Evolutionary conservation across 2,113 vertebrate genomes (phyloP).

Genomic region (Calyptomena viridis): DNA sequence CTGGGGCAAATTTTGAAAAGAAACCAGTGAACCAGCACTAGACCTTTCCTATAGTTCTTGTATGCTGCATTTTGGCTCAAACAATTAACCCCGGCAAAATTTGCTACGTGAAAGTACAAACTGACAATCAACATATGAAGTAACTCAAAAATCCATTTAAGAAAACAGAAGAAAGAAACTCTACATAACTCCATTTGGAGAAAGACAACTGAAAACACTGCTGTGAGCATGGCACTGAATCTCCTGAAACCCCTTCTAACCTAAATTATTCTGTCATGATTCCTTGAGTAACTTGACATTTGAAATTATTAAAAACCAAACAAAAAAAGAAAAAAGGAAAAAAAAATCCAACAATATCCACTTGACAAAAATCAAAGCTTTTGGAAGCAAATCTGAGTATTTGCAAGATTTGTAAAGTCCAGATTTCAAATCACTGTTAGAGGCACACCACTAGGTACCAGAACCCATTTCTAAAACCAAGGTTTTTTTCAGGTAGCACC

Average conservation of each 20-base stretch:
- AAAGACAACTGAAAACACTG: neutral
- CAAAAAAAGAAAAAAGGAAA: neutral
- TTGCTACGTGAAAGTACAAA: neutral
- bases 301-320: neutral
- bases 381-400: neutral
- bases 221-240: neutral
- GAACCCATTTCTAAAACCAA: neutral
- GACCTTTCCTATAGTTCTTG: neutral
- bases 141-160: neutral
- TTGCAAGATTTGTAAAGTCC: neutral
- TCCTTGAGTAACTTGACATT: neutral
- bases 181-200: neutral
- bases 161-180: neutral
- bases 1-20: neutral
- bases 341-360: neutral
- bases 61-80: neutral
- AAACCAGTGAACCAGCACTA: neutral
- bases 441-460: neutral
- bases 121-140: neutral
- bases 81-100: neutral
- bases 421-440: neutral
- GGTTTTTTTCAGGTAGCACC: neutral
- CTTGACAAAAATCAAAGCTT: neutral
- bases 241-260: neutral
- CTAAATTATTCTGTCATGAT: neutral